A percentile compares a stretch with the other conserved stretches of the same genome.
phyloP scores from a whole-genome alignment of 2,797 vertebrate species.

The Labroides dimidiatus region DNA sequence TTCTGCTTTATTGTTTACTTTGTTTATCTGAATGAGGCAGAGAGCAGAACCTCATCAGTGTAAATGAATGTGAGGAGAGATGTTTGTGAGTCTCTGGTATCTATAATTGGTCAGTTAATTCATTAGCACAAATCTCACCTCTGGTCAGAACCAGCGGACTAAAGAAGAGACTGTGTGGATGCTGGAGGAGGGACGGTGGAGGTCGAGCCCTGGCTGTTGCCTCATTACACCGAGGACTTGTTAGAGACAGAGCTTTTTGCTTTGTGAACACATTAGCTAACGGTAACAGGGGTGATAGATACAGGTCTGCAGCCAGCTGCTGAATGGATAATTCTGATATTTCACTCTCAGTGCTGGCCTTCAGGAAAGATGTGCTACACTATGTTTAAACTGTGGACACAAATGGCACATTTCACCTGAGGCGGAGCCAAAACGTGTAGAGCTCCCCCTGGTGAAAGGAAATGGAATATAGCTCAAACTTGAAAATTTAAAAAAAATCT shows the following conservation, averaged over 20 bases:
- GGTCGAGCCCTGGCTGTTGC: conserved; percentile 45
- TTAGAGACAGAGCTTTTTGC: conserved; percentile 27
- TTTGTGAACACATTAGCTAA: conserved; percentile 59
- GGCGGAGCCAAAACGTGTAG: too few relatives aligned
- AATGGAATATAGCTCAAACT: too few relatives aligned
- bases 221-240: conserved; percentile 40
- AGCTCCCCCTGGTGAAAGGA: too few relatives aligned
- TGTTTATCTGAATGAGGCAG: conserved; percentile 39
- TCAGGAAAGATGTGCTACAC: too few relatives aligned
- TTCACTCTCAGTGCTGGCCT: too few relatives aligned
- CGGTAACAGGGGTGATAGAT: conserved; percentile 46
- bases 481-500: too few relatives aligned
- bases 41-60: conserved; percentile 11
- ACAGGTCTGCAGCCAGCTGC: conserved; percentile 29
- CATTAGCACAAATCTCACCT: conserved; percentile 49
- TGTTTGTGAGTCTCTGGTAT: conserved; percentile 30
- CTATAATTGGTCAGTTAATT: conserved; percentile 65
- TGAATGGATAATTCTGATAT: conserved; percentile 22
- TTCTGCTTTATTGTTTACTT: background rate
- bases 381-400: too few relatives aligned
- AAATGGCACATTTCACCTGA: background rate
- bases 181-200: conserved; percentile 34
- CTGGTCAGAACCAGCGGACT: conserved; percentile 16
- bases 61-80: conserved; percentile 29
- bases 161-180: conserved; percentile 20